A percentile compares a stretch with the other conserved stretches of the same genome.
These are phyloP conservation scores for Phasianus colchicus DNA, from an alignment of 2,113 vertebrate genomes.

Conservation along the genomic window DNA sequence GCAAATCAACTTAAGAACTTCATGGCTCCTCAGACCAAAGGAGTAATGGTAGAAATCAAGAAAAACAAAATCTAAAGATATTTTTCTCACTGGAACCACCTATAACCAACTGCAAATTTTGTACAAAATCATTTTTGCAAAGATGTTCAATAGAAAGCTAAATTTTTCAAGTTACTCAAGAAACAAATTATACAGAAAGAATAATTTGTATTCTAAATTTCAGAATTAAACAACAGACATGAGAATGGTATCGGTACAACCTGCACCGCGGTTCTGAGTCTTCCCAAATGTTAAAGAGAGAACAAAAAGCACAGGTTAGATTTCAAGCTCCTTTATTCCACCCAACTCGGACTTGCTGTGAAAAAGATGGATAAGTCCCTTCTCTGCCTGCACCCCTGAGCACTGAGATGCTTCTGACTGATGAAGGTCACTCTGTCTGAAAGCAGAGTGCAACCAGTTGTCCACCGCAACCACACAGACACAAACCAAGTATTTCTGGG, in stretches of 20 bases:
- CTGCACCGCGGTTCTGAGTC: neutral
- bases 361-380: neutral
- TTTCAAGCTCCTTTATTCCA: neutral
- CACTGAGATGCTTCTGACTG: neutral
- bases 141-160: neutral
- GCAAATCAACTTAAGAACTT: constrained; percentile 62
- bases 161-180: neutral
- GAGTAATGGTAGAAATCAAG: neutral
- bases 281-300: neutral
- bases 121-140: neutral
- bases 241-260: neutral
- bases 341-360: neutral
- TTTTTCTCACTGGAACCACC: too few species aligned
- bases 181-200: neutral
- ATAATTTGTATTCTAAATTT: neutral
- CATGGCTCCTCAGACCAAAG: neutral
- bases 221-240: neutral
- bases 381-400: neutral
- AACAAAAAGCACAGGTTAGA: neutral
- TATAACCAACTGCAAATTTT: neutral
- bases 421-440: neutral
- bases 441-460: neutral
- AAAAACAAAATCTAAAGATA: neutral
- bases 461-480: neutral
- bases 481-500: fast-evolving